phyloP scores from a whole-genome alignment of 2,113 vertebrate species.

The Lonchura striata region DNA sequence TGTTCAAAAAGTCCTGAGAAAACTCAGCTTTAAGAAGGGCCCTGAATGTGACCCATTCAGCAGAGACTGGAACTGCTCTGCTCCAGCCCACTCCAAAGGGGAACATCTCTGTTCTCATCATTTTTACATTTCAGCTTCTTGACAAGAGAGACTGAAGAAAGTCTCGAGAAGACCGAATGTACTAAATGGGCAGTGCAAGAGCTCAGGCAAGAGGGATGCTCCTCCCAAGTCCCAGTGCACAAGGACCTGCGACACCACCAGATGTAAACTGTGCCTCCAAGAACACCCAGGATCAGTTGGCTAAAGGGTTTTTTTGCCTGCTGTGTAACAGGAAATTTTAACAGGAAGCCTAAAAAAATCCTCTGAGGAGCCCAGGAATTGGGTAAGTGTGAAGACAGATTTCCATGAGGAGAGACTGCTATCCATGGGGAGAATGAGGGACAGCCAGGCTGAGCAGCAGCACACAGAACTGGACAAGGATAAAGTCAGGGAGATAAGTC shows the following conservation, averaged over 20 bases:
- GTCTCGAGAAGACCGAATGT: background rate
- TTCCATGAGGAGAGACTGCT: background rate
- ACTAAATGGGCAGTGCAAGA: background rate
- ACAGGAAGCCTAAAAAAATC: background rate
- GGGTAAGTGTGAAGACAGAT: background rate
- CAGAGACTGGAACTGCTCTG: background rate
- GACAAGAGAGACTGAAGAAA: background rate
- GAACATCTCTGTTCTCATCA: accelerated
- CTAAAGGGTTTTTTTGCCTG: background rate
- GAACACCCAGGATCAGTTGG: background rate
- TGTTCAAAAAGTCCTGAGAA: background rate
- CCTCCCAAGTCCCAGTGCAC: background rate
- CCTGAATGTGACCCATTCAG: accelerated
- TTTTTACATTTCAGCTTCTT: background rate
- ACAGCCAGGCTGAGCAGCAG: background rate
- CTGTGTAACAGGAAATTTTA: background rate
- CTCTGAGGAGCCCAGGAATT: background rate
- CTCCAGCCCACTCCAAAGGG: background rate
- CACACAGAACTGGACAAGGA: background rate
- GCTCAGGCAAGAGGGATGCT: background rate
- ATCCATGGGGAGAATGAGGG: background rate
- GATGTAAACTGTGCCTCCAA: background rate
- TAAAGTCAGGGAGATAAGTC: background rate
- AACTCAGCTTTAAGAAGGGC: background rate
- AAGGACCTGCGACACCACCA: background rate